phyloP scores from a whole-genome alignment of 2,113 vertebrate genomes.

The Gnathonemus longibarbis region DNA sequence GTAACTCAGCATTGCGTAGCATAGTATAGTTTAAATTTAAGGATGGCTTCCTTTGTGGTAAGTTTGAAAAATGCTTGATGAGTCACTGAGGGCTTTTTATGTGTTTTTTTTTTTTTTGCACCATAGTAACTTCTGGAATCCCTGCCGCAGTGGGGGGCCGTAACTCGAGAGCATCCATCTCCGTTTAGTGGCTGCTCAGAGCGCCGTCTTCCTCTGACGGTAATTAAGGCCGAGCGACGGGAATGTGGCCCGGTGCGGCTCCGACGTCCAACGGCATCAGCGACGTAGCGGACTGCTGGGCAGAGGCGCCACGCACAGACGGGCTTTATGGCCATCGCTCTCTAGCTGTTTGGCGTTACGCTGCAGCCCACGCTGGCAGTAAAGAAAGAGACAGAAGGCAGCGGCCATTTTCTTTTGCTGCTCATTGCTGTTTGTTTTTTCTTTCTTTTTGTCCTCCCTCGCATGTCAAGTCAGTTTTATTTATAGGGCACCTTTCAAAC shows the following conservation, averaged over 20 bases:
- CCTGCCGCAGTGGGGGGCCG: not conserved
- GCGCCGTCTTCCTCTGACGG: not conserved
- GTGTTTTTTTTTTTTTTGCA: not conserved
- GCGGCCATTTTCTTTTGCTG: not conserved
- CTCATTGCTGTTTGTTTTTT: not conserved
- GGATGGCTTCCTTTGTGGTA: not conserved
- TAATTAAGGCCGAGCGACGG: not conserved
- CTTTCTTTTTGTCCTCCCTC: not conserved
- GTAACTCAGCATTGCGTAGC: not conserved
- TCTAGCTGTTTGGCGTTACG: not conserved
- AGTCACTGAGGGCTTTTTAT: not conserved
- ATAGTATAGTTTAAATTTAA: not conserved
- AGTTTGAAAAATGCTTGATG: not conserved
- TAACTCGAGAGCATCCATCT: not conserved
- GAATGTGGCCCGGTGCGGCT: not conserved
- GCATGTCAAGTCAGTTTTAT: not conserved
- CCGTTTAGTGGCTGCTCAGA: not conserved
- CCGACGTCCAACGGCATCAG: not conserved
- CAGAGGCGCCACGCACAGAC: too few relatives aligned
- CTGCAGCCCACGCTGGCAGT: not conserved
- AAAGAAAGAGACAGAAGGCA: not conserved
- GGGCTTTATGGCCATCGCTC: not conserved
- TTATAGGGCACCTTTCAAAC: not conserved
- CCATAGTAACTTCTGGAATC: not conserved
- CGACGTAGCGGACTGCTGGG: not conserved